phyloP scores from a whole-genome alignment of 2,113 vertebrate genomes.

The Trinectes maculatus region DNA sequence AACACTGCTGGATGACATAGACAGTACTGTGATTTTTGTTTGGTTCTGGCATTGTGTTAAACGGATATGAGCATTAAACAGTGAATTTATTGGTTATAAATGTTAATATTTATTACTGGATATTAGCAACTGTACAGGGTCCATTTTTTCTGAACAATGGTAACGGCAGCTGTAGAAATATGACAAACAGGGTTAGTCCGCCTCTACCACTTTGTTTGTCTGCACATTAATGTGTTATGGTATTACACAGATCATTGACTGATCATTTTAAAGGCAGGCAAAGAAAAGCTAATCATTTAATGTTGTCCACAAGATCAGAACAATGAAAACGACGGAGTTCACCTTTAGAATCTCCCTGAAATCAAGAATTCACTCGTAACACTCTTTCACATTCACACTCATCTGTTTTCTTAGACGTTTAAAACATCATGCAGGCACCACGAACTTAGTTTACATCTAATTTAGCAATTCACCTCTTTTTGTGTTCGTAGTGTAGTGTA shows the following conservation, averaged over 20 bases:
- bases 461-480: background rate
- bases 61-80: too few relatives aligned
- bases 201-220: too few relatives aligned
- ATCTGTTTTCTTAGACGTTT: background rate
- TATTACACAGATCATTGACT: constrained; percentile 12
- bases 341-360: background rate
- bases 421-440: background rate
- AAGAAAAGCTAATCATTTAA: constrained; percentile 3
- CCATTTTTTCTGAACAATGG: too few relatives aligned
- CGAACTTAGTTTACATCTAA: background rate
- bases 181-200: background rate
- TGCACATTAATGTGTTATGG: constrained; percentile 14
- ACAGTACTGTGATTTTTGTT: too few relatives aligned
- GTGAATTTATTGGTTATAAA: too few relatives aligned
- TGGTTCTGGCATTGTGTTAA: too few relatives aligned
- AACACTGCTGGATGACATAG: too few relatives aligned
- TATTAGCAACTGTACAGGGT: too few relatives aligned
- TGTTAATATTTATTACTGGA: too few relatives aligned
- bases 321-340: constrained; percentile 5
- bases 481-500: constrained; percentile 1
- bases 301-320: background rate
- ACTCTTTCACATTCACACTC: too few relatives aligned
- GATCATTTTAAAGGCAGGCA: constrained; percentile 5
- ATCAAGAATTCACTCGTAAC: background rate
- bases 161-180: too few relatives aligned